A percentile compares a stretch with the other conserved stretches of the same genome.
Conservation (phyloP, 2,888 invertebrate genomes). For the Rotaria macrura region DNA sequence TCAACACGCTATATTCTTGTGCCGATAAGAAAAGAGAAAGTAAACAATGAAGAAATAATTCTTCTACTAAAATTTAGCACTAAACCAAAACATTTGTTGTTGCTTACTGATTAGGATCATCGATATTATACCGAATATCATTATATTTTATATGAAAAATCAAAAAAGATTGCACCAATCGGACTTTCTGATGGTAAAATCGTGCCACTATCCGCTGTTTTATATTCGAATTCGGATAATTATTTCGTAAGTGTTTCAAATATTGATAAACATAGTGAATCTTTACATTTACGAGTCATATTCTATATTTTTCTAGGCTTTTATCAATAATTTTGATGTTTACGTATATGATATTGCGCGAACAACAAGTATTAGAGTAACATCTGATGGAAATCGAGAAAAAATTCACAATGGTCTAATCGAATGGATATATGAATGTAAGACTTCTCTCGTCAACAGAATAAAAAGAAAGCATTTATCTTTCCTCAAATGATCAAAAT, state of each 20-base stretch:
- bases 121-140: neutral
- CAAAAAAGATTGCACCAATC: neutral
- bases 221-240: conserved; percentile 13
- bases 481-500: too few relatives aligned
- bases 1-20: neutral
- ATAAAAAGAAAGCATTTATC: too few relatives aligned
- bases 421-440: conserved; percentile 20
- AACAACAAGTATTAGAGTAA: neutral
- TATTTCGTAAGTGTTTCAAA: neutral
- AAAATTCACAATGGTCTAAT: neutral
- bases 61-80: too few relatives aligned
- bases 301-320: neutral
- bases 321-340: conserved; percentile 2
- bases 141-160: neutral
- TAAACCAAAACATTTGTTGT: too few relatives aligned
- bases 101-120: neutral
- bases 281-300: too few relatives aligned
- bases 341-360: neutral
- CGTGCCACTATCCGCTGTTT: neutral
- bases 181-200: neutral
- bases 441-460: neutral
- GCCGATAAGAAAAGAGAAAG: neutral
- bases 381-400: neutral
- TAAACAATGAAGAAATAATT: neutral
- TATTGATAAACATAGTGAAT: neutral